Percentiles rank a stretch among this genome's conserved stretches.
Evolutionary conservation across 2,113 vertebrate genomes (phyloP).

Genomic region (Oncorhynchus nerka): DNA sequence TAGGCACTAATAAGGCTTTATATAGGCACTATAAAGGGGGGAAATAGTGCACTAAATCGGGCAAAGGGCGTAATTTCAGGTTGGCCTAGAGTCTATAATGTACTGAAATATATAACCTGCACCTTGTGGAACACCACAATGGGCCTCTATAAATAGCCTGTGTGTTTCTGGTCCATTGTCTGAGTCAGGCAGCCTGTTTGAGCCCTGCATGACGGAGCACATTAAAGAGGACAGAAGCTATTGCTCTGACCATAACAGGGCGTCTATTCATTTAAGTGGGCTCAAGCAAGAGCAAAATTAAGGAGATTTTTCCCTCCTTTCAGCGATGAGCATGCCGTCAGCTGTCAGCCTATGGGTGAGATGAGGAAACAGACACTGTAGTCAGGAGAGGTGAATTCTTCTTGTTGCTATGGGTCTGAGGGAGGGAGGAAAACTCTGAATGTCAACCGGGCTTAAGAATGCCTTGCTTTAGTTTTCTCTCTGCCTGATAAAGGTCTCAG

Average conservation of each 20-base stretch:
- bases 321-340: conserved; percentile 2
- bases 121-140: conserved; percentile 9
- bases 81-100: neutral
- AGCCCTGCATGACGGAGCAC: conserved; percentile 30
- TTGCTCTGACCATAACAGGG: conserved; percentile 35
- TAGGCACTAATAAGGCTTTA: neutral
- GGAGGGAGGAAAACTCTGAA: conserved; percentile 35
- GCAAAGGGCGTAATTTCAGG: no score
- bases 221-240: conserved; percentile 20
- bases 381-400: conserved; percentile 9
- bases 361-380: conserved; percentile 19
- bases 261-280: conserved; percentile 36
- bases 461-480: conserved; percentile 10
- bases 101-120: conserved; percentile 4
- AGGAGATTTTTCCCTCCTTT: conserved; percentile 33
- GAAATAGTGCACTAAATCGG: no score
- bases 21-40: neutral
- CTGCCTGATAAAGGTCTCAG: conserved; percentile 51
- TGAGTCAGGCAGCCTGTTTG: conserved; percentile 28
- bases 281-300: conserved; percentile 32
- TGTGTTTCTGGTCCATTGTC: conserved; percentile 19
- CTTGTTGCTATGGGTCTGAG: conserved; percentile 44
- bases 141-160: conserved; percentile 35
- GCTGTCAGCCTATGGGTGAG: conserved; percentile 10
- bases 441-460: conserved; percentile 50